Evolutionary conservation across 2,113 vertebrate genomes (phyloP).

Genomic region (Aptenodytes patagonicus): DNA sequence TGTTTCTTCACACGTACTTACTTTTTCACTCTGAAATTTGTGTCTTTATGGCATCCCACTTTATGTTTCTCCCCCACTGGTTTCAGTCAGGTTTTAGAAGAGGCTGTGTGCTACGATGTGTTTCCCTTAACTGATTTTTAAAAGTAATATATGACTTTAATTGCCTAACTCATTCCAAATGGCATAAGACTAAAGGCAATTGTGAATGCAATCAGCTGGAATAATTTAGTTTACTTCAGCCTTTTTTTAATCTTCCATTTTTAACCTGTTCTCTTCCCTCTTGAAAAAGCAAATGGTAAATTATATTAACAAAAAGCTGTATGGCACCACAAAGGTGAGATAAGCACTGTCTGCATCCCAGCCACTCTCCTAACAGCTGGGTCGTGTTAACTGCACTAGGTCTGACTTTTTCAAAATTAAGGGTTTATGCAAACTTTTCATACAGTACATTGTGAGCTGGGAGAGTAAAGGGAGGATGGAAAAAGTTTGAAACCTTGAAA

Average conservation of each 20-base stretch:
- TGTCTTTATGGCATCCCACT: not conserved
- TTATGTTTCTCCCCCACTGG: not conserved
- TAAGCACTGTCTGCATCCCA: not conserved
- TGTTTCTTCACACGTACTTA: not conserved
- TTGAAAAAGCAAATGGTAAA: not conserved
- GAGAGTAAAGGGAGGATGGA: not conserved
- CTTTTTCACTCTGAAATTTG: not conserved
- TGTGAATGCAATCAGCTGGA: not conserved
- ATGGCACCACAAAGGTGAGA: not conserved
- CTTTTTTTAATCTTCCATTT: not conserved
- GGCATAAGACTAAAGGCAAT: not conserved
- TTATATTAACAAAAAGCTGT: not conserved
- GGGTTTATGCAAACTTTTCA: not conserved
- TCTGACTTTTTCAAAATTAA: slow-evolving; percentile 1
- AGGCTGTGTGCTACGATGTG: not conserved
- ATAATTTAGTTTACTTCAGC: not conserved
- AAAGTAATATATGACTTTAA: not conserved
- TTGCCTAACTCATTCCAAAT: not conserved
- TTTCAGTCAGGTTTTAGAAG: not conserved
- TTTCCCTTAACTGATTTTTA: not conserved
- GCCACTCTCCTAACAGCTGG: not conserved
- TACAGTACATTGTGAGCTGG: not conserved
- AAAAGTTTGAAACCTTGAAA: not conserved
- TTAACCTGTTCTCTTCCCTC: not conserved
- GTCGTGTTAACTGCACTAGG: not conserved